These are phyloP conservation scores for Phalacrocorax pelagicus DNA, from an alignment of 2,113 vertebrate genomes.

Conservation along the genomic window DNA sequence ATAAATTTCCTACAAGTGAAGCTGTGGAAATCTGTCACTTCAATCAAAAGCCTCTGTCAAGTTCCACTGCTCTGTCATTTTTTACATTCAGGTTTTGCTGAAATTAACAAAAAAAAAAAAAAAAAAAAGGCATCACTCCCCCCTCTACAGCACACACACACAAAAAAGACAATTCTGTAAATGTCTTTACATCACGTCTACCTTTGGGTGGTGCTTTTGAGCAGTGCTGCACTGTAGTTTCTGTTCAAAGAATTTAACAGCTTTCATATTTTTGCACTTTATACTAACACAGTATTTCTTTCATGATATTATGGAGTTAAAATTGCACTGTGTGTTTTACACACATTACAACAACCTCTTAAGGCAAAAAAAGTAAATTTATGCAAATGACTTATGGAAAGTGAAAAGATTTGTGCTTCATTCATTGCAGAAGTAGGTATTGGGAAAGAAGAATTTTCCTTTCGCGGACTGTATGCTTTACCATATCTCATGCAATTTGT, in stretches of 20 bases:
- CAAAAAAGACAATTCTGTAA: neutral
- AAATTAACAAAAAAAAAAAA: constrained; percentile 69
- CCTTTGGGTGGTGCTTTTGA: constrained; percentile 87
- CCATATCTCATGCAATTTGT: neutral
- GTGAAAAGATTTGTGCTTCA: constrained; percentile 39
- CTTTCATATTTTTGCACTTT: constrained; percentile 60
- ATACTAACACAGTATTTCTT: constrained; percentile 76
- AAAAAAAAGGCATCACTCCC: too few relatives aligned
- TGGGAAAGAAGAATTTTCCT: neutral
- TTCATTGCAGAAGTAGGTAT: neutral
- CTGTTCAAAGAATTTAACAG: neutral
- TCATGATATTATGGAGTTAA: constrained; percentile 74
- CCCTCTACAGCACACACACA: neutral
- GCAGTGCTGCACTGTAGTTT: constrained; percentile 62
- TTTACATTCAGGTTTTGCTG: constrained; percentile 81
- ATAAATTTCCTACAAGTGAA: constrained; percentile 92
- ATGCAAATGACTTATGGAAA: constrained; percentile 70
- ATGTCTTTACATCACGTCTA: constrained; percentile 63
- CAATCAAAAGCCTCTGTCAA: constrained; percentile 87
- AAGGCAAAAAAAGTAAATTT: constrained; percentile 76
- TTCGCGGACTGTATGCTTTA: neutral
- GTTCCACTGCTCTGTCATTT: constrained; percentile 80
- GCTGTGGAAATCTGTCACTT: constrained; percentile 89
- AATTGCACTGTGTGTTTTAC: constrained; percentile 77
- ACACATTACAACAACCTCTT: constrained; percentile 73